Evolutionary conservation across 2,113 vertebrate species (phyloP).

Genomic region (Bubo blakistoni): DNA sequence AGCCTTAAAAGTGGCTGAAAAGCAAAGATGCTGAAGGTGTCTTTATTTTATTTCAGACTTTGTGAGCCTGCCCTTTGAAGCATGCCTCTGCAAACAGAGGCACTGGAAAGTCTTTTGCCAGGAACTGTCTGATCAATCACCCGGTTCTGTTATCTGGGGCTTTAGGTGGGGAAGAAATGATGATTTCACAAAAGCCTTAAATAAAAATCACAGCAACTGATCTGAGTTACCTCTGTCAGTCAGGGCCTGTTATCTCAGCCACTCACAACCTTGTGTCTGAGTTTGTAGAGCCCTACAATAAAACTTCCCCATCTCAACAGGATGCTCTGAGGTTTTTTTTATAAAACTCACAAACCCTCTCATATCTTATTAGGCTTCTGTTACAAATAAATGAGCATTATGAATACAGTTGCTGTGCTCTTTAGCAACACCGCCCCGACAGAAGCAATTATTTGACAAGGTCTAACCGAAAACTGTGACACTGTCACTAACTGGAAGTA

Average conservation of each 20-base stretch:
- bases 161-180: rapidly evolving
- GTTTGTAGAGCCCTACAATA: neutral
- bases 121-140: neutral
- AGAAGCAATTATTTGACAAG: neutral
- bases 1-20: neutral
- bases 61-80: neutral
- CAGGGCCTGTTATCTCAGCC: neutral
- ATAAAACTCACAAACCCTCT: neutral
- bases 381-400: neutral
- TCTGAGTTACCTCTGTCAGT: neutral
- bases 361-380: rapidly evolving
- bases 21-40: neutral
- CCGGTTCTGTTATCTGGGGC: neutral
- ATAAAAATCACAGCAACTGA: neutral
- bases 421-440: neutral
- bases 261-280: rapidly evolving
- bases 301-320: neutral
- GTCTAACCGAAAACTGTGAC: neutral
- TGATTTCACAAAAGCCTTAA: neutral
- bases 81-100: neutral
- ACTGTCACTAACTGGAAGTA: neutral
- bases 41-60: neutral
- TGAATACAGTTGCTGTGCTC: neutral
- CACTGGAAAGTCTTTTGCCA: neutral
- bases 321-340: neutral